Percentiles rank a stretch among this genome's conserved stretches.
phyloP scores from a whole-genome alignment of 2,888 invertebrate genomes.

The Cataglyphis albicans region DNA sequence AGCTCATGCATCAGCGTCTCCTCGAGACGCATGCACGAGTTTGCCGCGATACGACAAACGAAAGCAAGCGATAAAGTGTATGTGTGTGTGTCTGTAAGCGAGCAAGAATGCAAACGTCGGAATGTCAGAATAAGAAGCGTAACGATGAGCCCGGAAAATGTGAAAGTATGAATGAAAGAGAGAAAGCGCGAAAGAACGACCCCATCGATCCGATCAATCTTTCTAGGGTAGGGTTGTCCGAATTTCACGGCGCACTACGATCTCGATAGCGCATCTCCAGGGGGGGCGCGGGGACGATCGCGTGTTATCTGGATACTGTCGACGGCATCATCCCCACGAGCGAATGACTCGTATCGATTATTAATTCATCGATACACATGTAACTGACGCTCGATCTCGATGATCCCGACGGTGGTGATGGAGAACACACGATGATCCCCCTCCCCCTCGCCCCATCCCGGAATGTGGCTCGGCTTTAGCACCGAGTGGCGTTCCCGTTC shows the following conservation, averaged over 20 bases:
- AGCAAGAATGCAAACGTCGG: constrained; percentile 43
- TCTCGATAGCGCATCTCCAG: constrained; percentile 63
- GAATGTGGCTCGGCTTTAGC: constrained; percentile 53
- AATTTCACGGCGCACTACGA: constrained; percentile 72
- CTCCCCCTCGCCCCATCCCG: neutral
- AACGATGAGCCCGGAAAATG: constrained; percentile 55
- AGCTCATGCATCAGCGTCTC: constrained; percentile 56
- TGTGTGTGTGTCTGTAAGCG: constrained; percentile 61
- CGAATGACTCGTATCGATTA: constrained; percentile 6
- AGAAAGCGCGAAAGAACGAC: constrained; percentile 23
- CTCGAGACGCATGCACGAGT: constrained; percentile 58
- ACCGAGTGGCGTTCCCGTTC: constrained; percentile 70
- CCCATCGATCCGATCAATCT: constrained; percentile 47
- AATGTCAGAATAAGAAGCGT: constrained; percentile 30
- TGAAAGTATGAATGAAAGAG: constrained; percentile 47
- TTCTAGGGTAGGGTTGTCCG: constrained; percentile 55
- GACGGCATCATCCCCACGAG: neutral
- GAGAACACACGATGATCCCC: constrained; percentile 59
- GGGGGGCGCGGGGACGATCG: constrained; percentile 65
- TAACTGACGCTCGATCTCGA: constrained; percentile 12
- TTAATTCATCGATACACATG: constrained; percentile 13
- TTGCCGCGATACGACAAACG: constrained; percentile 71
- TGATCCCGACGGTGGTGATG: constrained; percentile 18
- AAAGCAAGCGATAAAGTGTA: constrained; percentile 60
- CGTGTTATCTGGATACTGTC: constrained; percentile 57